Evolutionary conservation across 2,888 invertebrate genomes (phyloP).

Genomic region (Pachydiplax longipennis): DNA sequence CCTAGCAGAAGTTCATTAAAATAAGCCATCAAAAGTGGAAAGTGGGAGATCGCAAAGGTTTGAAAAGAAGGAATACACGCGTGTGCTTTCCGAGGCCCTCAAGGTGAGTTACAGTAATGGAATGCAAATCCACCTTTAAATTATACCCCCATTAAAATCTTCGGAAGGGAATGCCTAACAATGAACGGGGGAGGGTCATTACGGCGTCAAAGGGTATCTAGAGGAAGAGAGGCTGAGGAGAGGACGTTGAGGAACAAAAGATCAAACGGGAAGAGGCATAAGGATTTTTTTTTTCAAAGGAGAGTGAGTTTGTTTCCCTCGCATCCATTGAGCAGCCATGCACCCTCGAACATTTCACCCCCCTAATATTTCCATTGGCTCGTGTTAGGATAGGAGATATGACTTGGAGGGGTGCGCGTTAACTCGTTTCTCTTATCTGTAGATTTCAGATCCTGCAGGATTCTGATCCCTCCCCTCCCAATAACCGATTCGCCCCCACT

Average conservation of each 20-base stretch:
- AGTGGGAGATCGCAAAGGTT: not conserved
- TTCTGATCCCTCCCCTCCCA: conserved; percentile 16
- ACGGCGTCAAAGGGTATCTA: not conserved
- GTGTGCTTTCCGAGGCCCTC: not conserved
- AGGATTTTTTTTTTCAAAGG: not conserved
- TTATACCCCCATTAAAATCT: not conserved
- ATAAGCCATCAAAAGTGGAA: not conserved
- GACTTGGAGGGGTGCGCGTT: conserved; percentile 1
- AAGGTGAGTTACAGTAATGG: not conserved
- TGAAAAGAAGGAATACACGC: not conserved
- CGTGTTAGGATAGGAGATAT: not conserved
- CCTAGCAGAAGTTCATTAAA: not conserved
- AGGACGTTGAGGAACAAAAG: not conserved
- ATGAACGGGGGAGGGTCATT: too few species aligned
- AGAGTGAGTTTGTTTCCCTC: not conserved
- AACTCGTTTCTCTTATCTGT: conserved; percentile 37
- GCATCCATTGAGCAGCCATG: not conserved
- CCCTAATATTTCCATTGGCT: conserved; percentile 31
- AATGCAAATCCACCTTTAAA: not conserved
- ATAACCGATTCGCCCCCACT: not conserved
- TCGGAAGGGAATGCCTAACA: not conserved
- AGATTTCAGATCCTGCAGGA: conserved; percentile 44
- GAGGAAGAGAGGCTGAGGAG: not conserved
- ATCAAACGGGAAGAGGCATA: not conserved
- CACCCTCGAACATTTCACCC: conserved; percentile 13